These are phyloP conservation scores for Tillus elongatus DNA, from an alignment of 2,888 invertebrate genomes.

Conservation along the genomic window DNA sequence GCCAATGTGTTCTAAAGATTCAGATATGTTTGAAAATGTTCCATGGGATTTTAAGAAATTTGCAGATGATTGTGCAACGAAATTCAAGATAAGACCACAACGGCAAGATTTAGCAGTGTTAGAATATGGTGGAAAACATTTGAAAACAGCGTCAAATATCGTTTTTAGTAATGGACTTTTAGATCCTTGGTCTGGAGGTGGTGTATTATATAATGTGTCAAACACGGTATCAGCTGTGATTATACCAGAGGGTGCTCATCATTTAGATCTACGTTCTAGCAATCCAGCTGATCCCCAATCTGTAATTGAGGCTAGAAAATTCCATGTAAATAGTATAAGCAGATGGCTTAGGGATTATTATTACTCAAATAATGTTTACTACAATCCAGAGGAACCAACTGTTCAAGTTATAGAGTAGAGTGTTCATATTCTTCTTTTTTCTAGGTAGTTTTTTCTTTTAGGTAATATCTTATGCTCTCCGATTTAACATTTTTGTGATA, in stretches of 20 bases:
- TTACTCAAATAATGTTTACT: background rate
- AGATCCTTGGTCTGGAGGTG: constrained; percentile 85
- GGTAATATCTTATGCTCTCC: too few species aligned
- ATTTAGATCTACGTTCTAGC: constrained; percentile 65
- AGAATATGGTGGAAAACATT: constrained; percentile 72
- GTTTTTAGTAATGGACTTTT: constrained; percentile 77
- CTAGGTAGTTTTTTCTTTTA: too few species aligned
- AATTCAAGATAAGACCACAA: constrained; percentile 60
- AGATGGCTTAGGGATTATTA: constrained; percentile 47
- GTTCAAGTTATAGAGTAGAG: too few species aligned
- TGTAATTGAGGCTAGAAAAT: constrained; percentile 52
- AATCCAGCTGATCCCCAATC: constrained; percentile 57
- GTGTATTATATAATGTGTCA: constrained; percentile 62
- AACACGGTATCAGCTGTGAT: constrained; percentile 57
- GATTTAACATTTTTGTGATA: too few species aligned
- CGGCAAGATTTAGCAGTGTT: constrained; percentile 52
- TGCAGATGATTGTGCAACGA: constrained; percentile 58
- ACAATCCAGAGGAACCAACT: too few species aligned
- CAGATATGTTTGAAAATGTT: constrained; percentile 74
- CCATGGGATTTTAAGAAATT: constrained; percentile 65
- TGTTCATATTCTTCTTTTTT: too few species aligned
- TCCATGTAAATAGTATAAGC: constrained; percentile 52
- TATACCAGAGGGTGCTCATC: constrained; percentile 78
- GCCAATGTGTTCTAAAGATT: constrained; percentile 69
- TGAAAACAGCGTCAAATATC: constrained; percentile 60